These are phyloP conservation scores for Melanotaenia trifasciata DNA, from an alignment of 2,797 vertebrate species.

Conservation along the genomic window DNA sequence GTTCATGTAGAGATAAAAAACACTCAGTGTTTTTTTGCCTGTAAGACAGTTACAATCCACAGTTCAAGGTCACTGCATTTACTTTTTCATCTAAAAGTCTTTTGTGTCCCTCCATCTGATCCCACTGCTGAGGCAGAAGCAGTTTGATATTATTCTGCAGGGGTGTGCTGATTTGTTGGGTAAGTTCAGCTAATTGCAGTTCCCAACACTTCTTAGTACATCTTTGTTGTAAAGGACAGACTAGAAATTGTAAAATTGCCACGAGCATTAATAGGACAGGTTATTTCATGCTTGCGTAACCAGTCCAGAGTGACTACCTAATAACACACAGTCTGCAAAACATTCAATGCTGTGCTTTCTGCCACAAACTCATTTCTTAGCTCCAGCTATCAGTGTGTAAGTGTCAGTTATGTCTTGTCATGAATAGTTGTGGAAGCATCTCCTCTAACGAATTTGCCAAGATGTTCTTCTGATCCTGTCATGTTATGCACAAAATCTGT, in stretches of 20 bases:
- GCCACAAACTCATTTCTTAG: slow-evolving; percentile 12
- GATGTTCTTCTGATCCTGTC: slow-evolving; percentile 31
- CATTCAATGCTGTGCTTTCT: neutral
- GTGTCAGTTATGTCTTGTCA: slow-evolving; percentile 18
- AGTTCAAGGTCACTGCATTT: slow-evolving; percentile 29
- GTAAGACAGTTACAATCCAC: slow-evolving; percentile 10
- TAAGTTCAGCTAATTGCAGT: slow-evolving; percentile 39
- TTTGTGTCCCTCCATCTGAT: slow-evolving; percentile 39
- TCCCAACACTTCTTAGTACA: slow-evolving; percentile 17
- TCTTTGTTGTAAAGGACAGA: slow-evolving; percentile 30
- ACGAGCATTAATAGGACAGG: slow-evolving; percentile 1
- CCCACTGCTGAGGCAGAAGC: slow-evolving; percentile 17
- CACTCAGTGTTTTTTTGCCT: neutral
- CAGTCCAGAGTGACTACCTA: slow-evolving; percentile 5
- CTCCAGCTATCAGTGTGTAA: slow-evolving; percentile 21
- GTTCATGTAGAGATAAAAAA: slow-evolving; percentile 9
- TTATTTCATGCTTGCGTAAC: neutral
- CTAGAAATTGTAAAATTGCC: slow-evolving; percentile 16
- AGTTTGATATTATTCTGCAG: slow-evolving; percentile 40
- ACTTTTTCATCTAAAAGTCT: slow-evolving; percentile 38
- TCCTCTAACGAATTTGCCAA: slow-evolving; percentile 25
- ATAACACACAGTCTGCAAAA: neutral
- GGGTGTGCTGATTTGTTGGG: slow-evolving; percentile 35
- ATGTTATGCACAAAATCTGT: slow-evolving; percentile 11
- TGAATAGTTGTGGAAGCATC: slow-evolving; percentile 16